Percentiles rank a stretch among this genome's conserved stretches.
phyloP scores from a whole-genome alignment of 2,888 invertebrate genomes.

The Agonopterix heracliana region DNA sequence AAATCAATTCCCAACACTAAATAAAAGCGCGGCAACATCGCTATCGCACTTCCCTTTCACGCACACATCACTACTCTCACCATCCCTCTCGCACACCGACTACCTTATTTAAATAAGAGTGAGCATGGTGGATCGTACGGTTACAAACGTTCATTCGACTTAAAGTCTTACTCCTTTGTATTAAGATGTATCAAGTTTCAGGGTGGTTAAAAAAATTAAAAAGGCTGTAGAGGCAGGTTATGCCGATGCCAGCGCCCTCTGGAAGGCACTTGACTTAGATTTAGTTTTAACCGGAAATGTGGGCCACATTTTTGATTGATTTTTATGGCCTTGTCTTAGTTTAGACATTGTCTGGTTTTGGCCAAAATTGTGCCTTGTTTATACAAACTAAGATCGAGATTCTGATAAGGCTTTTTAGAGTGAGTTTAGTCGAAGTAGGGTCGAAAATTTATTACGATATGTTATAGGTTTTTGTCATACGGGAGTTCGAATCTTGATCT shows the following conservation, averaged over 20 bases:
- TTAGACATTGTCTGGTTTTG: background rate
- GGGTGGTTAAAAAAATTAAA: constrained; percentile 38
- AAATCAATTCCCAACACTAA: constrained; percentile 37
- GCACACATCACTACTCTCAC: constrained; percentile 40
- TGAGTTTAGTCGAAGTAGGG: too few species aligned
- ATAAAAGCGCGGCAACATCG: constrained; percentile 60
- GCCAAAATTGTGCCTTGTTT: too few species aligned
- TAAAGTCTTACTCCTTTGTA: constrained; percentile 29
- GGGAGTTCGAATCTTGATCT: too few species aligned
- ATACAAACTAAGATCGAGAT: too few species aligned
- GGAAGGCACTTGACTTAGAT: constrained; percentile 54
- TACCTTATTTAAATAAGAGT: constrained; percentile 75
- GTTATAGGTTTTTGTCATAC: too few species aligned
- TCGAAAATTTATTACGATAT: too few species aligned
- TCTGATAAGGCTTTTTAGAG: too few species aligned
- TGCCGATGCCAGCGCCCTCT: constrained; percentile 43
- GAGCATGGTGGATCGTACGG: constrained; percentile 41
- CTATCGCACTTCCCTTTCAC: constrained; percentile 43
- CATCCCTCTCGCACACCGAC: constrained; percentile 52
- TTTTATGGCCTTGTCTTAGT: constrained; percentile 29
- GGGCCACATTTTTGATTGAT: constrained; percentile 42
- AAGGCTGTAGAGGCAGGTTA: constrained; percentile 54
- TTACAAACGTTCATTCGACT: constrained; percentile 24
- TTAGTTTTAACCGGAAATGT: constrained; percentile 58
- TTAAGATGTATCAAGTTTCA: constrained; percentile 28